A percentile compares a stretch with the other conserved stretches of the same genome.
phyloP scores from a whole-genome alignment of 2,888 invertebrate genomes.

The Oxystoma pomonae region DNA sequence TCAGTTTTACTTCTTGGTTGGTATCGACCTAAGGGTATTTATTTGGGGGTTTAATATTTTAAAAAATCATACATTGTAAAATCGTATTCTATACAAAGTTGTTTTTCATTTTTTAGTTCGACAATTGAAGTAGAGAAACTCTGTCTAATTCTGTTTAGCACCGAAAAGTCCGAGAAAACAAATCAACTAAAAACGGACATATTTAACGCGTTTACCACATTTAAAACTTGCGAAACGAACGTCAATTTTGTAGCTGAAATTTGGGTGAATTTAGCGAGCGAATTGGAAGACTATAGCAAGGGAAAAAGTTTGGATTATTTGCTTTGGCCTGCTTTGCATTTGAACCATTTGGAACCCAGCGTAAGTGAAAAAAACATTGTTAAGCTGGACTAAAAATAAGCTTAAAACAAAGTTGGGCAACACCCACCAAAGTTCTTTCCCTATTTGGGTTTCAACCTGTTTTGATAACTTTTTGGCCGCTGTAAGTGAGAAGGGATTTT shows the following conservation, averaged over 20 bases:
- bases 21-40: too few relatives aligned
- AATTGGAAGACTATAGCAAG: constrained; percentile 20
- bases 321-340: constrained; percentile 31
- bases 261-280: constrained; percentile 25
- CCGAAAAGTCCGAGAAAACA: constrained; percentile 18
- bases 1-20: too few relatives aligned
- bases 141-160: constrained; percentile 1
- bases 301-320: constrained; percentile 25
- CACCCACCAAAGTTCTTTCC: too few relatives aligned
- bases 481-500: too few relatives aligned
- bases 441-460: too few relatives aligned
- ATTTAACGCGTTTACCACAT: constrained; percentile 18
- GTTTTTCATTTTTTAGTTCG: constrained; percentile 4
- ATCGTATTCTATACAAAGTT: neutral
- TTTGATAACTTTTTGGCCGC: too few relatives aligned
- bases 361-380: too few relatives aligned
- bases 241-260: constrained; percentile 23
- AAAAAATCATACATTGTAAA: too few relatives aligned
- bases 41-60: too few relatives aligned
- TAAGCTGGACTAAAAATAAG: too few relatives aligned
- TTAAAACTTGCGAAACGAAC: constrained; percentile 20
- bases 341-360: constrained; percentile 26
- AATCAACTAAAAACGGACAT: constrained; percentile 17
- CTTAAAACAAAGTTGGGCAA: too few relatives aligned
- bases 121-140: constrained; percentile 14